Conservation (phyloP, 2,113 vertebrate species). For the Chaetops frenatus region DNA sequence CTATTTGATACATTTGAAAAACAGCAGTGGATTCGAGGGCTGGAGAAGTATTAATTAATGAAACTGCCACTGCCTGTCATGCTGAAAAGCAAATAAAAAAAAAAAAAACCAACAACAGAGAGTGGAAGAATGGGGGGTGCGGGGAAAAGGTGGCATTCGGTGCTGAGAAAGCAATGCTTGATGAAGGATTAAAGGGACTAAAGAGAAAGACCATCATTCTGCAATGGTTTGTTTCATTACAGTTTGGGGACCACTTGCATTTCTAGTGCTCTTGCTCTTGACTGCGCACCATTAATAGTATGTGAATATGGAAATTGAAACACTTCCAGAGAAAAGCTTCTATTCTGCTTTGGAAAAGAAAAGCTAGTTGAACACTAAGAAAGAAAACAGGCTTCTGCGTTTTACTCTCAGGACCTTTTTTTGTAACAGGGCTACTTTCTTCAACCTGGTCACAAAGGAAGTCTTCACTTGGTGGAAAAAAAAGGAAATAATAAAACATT, state of each 20-base stretch:
- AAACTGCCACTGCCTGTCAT: constrained; percentile 52
- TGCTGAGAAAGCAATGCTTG: constrained; percentile 46
- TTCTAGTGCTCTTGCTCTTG: constrained; percentile 34
- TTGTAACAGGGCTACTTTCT: constrained; percentile 74
- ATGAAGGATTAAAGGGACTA: constrained; percentile 50
- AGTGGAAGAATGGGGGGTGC: not conserved
- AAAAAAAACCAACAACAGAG: not conserved
- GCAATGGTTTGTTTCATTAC: constrained; percentile 25
- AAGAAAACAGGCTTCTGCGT: constrained; percentile 62
- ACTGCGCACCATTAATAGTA: constrained; percentile 43
- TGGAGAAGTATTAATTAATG: constrained; percentile 50
- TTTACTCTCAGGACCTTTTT: constrained; percentile 79
- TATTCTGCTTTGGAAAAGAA: constrained; percentile 46
- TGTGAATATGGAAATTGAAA: constrained; percentile 54
- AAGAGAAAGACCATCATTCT: not conserved
- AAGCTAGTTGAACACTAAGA: constrained; percentile 68
- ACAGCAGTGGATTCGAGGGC: constrained; percentile 20
- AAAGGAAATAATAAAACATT: not conserved
- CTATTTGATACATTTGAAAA: constrained; percentile 22
- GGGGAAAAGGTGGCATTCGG: constrained; percentile 12
- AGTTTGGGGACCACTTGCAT: constrained; percentile 43
- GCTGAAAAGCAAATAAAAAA: constrained; percentile 16
- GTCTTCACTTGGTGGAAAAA: constrained; percentile 17
- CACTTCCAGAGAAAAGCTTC: constrained; percentile 39
- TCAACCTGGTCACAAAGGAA: constrained; percentile 65